Evolutionary conservation across 2,888 invertebrate genomes (phyloP).

Genomic region (Onthophagus sagittarius): DNA sequence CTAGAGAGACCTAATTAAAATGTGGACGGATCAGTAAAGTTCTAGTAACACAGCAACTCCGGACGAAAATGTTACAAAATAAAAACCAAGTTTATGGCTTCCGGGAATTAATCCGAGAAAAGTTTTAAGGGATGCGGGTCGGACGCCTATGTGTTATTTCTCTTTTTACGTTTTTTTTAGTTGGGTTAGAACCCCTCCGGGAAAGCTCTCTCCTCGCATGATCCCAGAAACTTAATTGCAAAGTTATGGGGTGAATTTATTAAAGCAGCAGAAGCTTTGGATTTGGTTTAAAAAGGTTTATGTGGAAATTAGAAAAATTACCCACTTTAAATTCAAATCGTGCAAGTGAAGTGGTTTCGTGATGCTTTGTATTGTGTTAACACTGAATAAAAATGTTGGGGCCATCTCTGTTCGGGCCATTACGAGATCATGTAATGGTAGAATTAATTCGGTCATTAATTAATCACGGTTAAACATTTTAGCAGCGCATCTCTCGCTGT

Average conservation of each 20-base stretch:
- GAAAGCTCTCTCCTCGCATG: background rate
- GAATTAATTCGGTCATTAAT: constrained; percentile 9
- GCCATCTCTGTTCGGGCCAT: background rate
- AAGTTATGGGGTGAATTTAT: background rate
- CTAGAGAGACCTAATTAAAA: constrained; percentile 7
- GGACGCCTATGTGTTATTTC: background rate
- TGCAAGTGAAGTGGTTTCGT: background rate
- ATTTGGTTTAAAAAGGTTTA: background rate
- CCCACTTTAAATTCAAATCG: background rate
- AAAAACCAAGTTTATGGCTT: constrained; percentile 4
- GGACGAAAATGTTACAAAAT: constrained; percentile 3
- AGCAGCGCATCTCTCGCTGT: background rate
- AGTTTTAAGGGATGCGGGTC: background rate
- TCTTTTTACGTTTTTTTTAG: background rate
- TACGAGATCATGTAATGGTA: background rate
- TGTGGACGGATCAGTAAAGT: constrained; percentile 6
- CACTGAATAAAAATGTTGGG: background rate
- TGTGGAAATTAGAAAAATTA: too few relatives aligned
- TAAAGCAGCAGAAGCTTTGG: background rate
- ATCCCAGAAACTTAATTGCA: background rate
- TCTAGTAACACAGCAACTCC: background rate
- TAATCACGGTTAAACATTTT: constrained; percentile 12
- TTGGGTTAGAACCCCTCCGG: background rate
- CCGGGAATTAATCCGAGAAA: background rate
- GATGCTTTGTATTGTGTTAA: background rate